These are phyloP conservation scores for Operophtera brumata DNA, from an alignment of 2,888 invertebrate genomes.

Conservation along the genomic window DNA sequence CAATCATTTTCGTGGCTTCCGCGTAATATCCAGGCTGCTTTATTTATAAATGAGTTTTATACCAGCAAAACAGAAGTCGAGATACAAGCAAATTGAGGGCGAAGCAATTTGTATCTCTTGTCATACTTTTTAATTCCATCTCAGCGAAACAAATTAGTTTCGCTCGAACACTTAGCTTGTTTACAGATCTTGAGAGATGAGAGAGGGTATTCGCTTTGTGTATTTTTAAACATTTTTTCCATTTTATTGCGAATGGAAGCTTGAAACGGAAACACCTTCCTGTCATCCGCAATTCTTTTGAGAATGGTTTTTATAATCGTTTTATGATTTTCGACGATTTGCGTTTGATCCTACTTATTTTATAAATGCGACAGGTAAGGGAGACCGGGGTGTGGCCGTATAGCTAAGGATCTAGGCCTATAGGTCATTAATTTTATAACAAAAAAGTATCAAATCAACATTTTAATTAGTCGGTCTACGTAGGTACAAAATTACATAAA, in stretches of 20 bases:
- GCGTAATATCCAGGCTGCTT: slow-evolving; percentile 56
- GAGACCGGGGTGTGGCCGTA: too few species aligned
- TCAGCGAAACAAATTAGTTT: slow-evolving; percentile 65
- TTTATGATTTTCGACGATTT: slow-evolving; percentile 2
- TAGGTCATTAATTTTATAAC: too few species aligned
- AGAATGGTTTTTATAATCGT: slow-evolving; percentile 21
- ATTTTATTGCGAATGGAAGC: slow-evolving; percentile 25
- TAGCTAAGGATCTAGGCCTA: too few species aligned
- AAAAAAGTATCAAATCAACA: too few species aligned
- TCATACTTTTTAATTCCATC: slow-evolving; percentile 75
- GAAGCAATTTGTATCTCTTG: slow-evolving; percentile 71
- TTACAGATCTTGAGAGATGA: slow-evolving; percentile 58
- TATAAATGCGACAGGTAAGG: too few species aligned
- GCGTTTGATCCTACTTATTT: too few species aligned
- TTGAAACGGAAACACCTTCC: slow-evolving; percentile 21
- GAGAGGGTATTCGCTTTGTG: slow-evolving; percentile 46
- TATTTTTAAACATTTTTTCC: slow-evolving; percentile 28
- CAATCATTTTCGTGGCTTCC: slow-evolving; percentile 8
- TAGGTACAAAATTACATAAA: too few species aligned
- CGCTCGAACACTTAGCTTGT: slow-evolving; percentile 64
- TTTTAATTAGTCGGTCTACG: too few species aligned
- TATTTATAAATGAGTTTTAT: slow-evolving; percentile 67
- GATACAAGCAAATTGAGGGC: slow-evolving; percentile 66
- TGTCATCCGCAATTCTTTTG: slow-evolving; percentile 15
- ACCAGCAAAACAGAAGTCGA: slow-evolving; percentile 65